These are phyloP conservation scores for Sebastes elongatus DNA, from an alignment of 2,797 vertebrate genomes.

Conservation along the genomic window DNA sequence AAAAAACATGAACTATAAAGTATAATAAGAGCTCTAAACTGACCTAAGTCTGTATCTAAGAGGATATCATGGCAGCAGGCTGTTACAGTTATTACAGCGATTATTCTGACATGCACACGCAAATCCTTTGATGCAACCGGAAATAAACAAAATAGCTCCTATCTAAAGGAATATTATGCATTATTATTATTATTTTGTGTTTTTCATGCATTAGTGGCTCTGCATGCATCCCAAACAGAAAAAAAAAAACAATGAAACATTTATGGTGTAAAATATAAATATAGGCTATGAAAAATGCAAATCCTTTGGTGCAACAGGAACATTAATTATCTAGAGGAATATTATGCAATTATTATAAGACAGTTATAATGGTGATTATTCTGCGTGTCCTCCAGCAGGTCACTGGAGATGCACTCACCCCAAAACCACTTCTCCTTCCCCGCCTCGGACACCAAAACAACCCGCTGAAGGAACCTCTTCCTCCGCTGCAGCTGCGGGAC, in stretches of 20 bases:
- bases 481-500: constrained; percentile 12
- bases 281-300: neutral
- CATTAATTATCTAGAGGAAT: neutral
- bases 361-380: neutral
- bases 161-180: too few species aligned
- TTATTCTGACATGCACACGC: neutral
- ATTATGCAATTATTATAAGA: neutral
- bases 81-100: neutral
- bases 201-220: neutral
- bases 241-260: neutral
- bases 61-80: neutral
- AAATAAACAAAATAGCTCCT: too few species aligned
- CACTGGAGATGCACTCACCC: constrained; percentile 57
- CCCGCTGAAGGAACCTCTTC: constrained; percentile 3
- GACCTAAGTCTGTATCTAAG: neutral
- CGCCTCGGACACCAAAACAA: constrained; percentile 46
- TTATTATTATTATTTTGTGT: too few species aligned
- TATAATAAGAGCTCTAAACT: neutral
- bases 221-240: neutral
- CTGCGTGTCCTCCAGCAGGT: constrained; percentile 54
- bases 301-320: neutral
- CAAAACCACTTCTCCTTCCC: constrained; percentile 41
- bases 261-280: neutral
- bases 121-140: too few species aligned
- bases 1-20: neutral